Conservation (phyloP, 2,113 vertebrate species). For the Maccullochella peelii region DNA sequence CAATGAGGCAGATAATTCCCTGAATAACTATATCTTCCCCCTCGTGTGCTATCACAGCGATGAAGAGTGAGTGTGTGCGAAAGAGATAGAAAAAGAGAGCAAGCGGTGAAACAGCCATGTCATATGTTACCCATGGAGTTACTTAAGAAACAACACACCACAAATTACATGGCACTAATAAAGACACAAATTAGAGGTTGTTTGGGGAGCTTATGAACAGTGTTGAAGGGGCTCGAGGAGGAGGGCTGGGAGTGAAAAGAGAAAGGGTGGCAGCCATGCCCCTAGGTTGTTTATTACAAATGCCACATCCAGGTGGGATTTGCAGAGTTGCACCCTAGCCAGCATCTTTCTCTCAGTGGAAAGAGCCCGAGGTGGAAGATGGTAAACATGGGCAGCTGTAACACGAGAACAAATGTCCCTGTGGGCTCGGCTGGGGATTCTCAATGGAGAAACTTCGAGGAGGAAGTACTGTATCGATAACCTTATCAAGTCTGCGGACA, state of each 20-base stretch:
- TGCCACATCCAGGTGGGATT: slow-evolving; percentile 86
- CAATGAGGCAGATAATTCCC: slow-evolving; percentile 82
- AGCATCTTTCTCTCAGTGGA: slow-evolving; percentile 91
- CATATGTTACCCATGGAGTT: slow-evolving; percentile 42
- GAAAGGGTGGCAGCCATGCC: slow-evolving; percentile 73
- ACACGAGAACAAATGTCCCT: slow-evolving; percentile 88
- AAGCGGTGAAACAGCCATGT: slow-evolving; percentile 44
- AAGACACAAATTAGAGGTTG: slow-evolving; percentile 66
- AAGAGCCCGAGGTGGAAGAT: slow-evolving; percentile 93
- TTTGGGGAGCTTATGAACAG: slow-evolving; percentile 53
- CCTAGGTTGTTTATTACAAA: slow-evolving; percentile 84
- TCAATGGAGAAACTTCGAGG: slow-evolving; percentile 52
- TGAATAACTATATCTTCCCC: slow-evolving; percentile 76
- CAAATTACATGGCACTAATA: slow-evolving; percentile 64
- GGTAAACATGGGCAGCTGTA: slow-evolving; percentile 94
- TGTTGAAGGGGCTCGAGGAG: slow-evolving; percentile 50
- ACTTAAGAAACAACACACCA: slow-evolving; percentile 45
- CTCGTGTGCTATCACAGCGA: slow-evolving; percentile 70
- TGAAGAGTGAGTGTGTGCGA: slow-evolving; percentile 50
- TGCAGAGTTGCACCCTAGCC: slow-evolving; percentile 91
- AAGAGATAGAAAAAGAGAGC: slow-evolving; percentile 25
- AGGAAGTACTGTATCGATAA: slow-evolving; percentile 52
- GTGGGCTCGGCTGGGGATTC: slow-evolving; percentile 84
- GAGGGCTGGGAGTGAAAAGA: slow-evolving; percentile 59
- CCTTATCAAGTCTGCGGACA: slow-evolving; percentile 38